A percentile compares a stretch with the other conserved stretches of the same genome.
Conservation (phyloP, 2,113 vertebrate species). For the Acanthochromis polyacanthus region DNA sequence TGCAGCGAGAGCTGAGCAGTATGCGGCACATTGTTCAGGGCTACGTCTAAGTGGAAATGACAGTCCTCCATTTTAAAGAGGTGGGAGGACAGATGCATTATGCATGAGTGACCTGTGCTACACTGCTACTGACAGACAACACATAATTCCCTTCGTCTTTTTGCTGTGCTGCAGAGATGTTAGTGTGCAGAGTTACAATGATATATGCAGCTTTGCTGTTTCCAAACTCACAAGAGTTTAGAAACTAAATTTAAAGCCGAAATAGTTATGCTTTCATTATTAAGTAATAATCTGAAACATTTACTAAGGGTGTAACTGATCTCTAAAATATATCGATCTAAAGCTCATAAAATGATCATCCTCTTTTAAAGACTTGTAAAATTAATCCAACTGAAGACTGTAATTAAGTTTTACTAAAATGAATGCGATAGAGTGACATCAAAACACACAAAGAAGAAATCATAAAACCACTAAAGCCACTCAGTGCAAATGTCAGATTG, state of each 20-base stretch:
- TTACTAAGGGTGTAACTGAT: neutral
- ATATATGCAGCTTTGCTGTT: slow-evolving; percentile 3
- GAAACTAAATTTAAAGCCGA: neutral
- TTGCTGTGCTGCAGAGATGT: slow-evolving; percentile 12
- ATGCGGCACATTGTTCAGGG: slow-evolving; percentile 40
- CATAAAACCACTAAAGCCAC: too few species aligned
- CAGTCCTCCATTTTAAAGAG: slow-evolving; percentile 71
- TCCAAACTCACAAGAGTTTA: neutral
- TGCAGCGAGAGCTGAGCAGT: slow-evolving; percentile 9
- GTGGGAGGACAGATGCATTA: slow-evolving; percentile 69
- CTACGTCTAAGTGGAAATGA: slow-evolving; percentile 69
- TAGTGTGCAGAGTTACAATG: neutral
- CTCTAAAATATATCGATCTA: neutral
- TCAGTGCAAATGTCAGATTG: too few species aligned
- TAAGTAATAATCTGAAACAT: neutral
- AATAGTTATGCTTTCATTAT: neutral
- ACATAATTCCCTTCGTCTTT: slow-evolving; percentile 11
- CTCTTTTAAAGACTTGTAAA: too few species aligned
- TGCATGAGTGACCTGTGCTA: slow-evolving; percentile 72
- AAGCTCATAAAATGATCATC: too few species aligned
- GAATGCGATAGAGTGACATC: too few species aligned
- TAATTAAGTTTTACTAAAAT: too few species aligned
- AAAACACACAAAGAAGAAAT: too few species aligned
- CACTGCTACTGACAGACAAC: slow-evolving; percentile 22
- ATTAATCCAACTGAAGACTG: too few species aligned